Evolutionary conservation across 2,888 invertebrate species (phyloP).

Genomic region (Cryptus armator): DNA sequence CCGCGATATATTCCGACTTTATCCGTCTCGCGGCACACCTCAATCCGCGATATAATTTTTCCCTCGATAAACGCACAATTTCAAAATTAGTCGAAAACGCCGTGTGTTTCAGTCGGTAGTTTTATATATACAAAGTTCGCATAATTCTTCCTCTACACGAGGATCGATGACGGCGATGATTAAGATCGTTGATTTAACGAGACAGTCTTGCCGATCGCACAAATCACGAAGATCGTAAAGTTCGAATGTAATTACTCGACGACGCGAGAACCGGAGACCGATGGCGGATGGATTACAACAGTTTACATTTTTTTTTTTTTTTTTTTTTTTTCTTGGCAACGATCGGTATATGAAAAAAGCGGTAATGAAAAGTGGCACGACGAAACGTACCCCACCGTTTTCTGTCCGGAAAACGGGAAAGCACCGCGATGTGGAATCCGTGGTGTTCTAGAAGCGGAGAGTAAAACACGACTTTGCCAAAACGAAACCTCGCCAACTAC

Average conservation of each 20-base stretch:
- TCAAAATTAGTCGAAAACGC: not conserved
- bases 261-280: slow-evolving; percentile 31
- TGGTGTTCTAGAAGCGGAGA: slow-evolving; percentile 29
- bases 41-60: slow-evolving; percentile 3
- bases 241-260: slow-evolving; percentile 45
- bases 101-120: not conserved
- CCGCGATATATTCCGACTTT: slow-evolving; percentile 7
- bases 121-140: not conserved
- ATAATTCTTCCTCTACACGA: slow-evolving; percentile 2
- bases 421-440: slow-evolving; percentile 9
- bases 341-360: slow-evolving; percentile 32
- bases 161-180: slow-evolving; percentile 41
- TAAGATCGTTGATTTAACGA: slow-evolving; percentile 60
- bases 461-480: slow-evolving; percentile 77
- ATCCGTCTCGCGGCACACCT: slow-evolving; percentile 25
- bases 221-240: slow-evolving; percentile 60
- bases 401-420: slow-evolving; percentile 22
- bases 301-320: not conserved
- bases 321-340: slow-evolving; percentile 50
- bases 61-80: not conserved
- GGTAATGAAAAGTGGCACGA: slow-evolving; percentile 29
- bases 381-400: slow-evolving; percentile 44
- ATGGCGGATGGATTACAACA: not conserved
- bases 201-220: slow-evolving; percentile 27
- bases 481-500: slow-evolving; percentile 81